Evolutionary conservation across 2,888 invertebrate species (phyloP), one percentile per base, ranked within the genome.

Genomic region (Asteroscopus sphinx): DNA sequence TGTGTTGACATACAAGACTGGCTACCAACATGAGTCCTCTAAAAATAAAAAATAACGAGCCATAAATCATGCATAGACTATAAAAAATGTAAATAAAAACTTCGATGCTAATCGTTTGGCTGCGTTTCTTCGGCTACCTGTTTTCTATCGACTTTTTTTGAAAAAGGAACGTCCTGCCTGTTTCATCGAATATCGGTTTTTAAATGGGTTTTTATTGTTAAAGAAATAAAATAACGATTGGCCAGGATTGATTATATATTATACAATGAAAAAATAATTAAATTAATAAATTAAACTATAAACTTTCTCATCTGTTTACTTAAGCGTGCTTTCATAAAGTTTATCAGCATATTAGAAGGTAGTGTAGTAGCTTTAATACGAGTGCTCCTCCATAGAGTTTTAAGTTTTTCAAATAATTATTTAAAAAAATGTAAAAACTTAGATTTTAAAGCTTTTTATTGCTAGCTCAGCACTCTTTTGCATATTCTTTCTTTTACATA

Each of bases 81-180:
- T 42, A 82, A 82, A 85, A 86, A 86, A 79, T 65, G 49, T 55
- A 56, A 65, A 62, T 68, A 80, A 74, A 73, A 76, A 77, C 64
- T 71, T 70, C 65, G 84, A 81, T 76, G 82, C 81, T 87, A 87
- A 91, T 89, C 89, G 87, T 81, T 79, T 76, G 80, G 75, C 76
- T 84, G 83, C 82, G 68, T 87, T 87, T 88, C 77, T 70, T 59
- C 48, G 66, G 85, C 92, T 92, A 90, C 91, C 91, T 91, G 90
- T 84, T 81, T 62, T 53, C 15, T 32, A 64, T 51, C 56, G 21
- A 25, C 26, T 51, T 69, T 68, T 65, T 63, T 61, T 8, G 1
- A 28, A 45, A 63, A 64, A 49, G 36, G 45, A 30, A 6, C n/a
- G n/a, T 13, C 32, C 33, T n/a, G n/a, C n/a, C 21, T 21, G 2